A percentile compares a stretch with the other conserved stretches of the same genome.
Evolutionary conservation across 2,888 invertebrate genomes (phyloP).

Genomic region (Euzophera pinguis): DNA sequence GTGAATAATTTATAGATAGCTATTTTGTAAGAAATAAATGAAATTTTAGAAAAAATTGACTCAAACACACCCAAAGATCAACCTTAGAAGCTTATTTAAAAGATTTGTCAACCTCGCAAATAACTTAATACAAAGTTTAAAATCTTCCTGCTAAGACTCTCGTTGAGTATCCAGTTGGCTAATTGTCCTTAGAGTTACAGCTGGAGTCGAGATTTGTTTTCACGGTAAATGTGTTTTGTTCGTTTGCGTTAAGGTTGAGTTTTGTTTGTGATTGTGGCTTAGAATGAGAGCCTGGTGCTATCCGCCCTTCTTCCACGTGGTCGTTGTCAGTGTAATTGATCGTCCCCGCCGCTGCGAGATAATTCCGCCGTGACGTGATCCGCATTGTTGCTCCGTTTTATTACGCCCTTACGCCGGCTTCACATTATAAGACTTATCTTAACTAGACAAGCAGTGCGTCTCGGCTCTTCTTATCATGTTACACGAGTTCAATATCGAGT

Average conservation of each 20-base stretch:
- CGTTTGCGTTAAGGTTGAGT: constrained; percentile 15
- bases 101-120: constrained; percentile 12
- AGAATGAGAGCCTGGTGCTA: constrained; percentile 42
- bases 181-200: constrained; percentile 18
- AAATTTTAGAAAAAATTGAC: neutral
- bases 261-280: constrained; percentile 2
- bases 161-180: constrained; percentile 20
- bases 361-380: constrained; percentile 71
- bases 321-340: constrained; percentile 73
- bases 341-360: constrained; percentile 67
- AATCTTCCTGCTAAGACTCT: constrained; percentile 23
- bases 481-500: too few species aligned
- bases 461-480: neutral
- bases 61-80: neutral
- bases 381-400: constrained; percentile 67
- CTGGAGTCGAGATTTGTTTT: constrained; percentile 2
- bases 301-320: constrained; percentile 58
- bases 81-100: constrained; percentile 3
- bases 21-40: too few species aligned
- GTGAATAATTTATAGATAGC: too few species aligned
- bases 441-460: neutral
- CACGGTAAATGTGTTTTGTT: neutral
- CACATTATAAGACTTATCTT: constrained; percentile 4
- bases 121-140: constrained; percentile 18
- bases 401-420: constrained; percentile 38